Percentiles rank a stretch among this genome's conserved stretches.
phyloP scores from a whole-genome alignment of 1,140 invertebrate species.

The Leptoteleia sp. region DNA sequence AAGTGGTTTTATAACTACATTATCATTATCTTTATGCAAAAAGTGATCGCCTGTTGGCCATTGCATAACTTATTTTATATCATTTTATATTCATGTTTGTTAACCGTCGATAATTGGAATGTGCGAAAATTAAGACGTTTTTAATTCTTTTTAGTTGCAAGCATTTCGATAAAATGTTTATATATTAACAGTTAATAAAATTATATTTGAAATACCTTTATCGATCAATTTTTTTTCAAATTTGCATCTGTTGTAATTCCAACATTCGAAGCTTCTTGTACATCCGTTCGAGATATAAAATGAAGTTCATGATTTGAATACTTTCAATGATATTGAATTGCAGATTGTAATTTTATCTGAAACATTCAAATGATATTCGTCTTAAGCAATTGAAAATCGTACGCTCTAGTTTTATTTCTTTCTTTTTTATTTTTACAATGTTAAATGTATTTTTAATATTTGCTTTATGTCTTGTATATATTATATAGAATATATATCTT shows the following conservation, averaged over 20 bases:
- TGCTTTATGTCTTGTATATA: not conserved
- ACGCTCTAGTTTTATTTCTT: slow-evolving; percentile 20
- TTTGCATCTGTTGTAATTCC: too few relatives aligned
- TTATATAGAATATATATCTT: too few relatives aligned
- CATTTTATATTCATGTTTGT: not conserved
- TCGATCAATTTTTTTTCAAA: too few relatives aligned
- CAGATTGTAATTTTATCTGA: slow-evolving; percentile 42
- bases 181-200: too few relatives aligned
- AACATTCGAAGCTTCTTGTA: too few relatives aligned
- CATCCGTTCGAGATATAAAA: slow-evolving; percentile 5
- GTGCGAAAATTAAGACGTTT: not conserved
- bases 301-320: slow-evolving; percentile 43
- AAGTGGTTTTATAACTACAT: not conserved
- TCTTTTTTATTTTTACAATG: slow-evolving; percentile 3
- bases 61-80: slow-evolving; percentile 1
- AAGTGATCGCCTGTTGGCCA: not conserved
- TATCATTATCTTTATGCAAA: not conserved
- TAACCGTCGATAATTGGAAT: not conserved
- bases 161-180: too few relatives aligned
- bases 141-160: too few relatives aligned
- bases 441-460: not conserved
- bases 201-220: too few relatives aligned
- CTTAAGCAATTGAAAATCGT: slow-evolving; percentile 35
- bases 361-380: slow-evolving; percentile 41
- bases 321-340: slow-evolving; percentile 36